These are phyloP conservation scores for Acrocephalus arundinaceus DNA, from an alignment of 2,113 vertebrate species.

Conservation along the genomic window DNA sequence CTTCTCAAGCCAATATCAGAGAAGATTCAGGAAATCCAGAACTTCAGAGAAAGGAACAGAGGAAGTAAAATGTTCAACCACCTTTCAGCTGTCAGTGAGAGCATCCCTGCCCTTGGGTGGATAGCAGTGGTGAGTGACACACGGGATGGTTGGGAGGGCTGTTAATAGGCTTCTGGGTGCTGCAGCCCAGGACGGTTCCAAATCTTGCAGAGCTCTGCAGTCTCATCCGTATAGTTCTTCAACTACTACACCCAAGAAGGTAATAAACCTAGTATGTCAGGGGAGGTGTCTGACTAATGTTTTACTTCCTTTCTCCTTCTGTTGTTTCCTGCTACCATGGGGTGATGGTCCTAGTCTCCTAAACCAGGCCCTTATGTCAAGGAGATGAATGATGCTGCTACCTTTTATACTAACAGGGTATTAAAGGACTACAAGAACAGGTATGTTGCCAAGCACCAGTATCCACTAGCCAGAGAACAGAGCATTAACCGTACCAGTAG, in stretches of 20 bases:
- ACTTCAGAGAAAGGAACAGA: slow-evolving; percentile 91
- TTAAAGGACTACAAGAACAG: slow-evolving; percentile 96
- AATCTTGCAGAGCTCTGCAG: background rate
- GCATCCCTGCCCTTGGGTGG: slow-evolving; percentile 96
- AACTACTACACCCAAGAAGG: background rate
- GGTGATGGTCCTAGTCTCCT: slow-evolving; percentile 82
- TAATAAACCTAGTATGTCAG: background rate
- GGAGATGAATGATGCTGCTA: slow-evolving; percentile 98
- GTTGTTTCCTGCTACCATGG: slow-evolving; percentile 62
- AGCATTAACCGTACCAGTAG: background rate
- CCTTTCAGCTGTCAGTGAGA: slow-evolving; percentile 94
- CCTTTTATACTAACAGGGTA: slow-evolving; percentile 98
- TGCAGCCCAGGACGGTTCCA: background rate
- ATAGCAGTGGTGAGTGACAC: slow-evolving; percentile 87
- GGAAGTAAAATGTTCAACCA: slow-evolving; percentile 94
- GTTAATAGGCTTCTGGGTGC: background rate
- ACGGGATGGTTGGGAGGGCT: background rate
- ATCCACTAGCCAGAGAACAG: background rate
- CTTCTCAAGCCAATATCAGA: slow-evolving; percentile 93
- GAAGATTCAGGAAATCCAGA: slow-evolving; percentile 94
- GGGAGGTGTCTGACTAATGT: slow-evolving; percentile 38
- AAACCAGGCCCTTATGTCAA: slow-evolving; percentile 97
- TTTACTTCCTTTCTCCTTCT: slow-evolving; percentile 66
- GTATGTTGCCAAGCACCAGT: slow-evolving; percentile 74
- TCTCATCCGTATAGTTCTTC: background rate